Conservation (phyloP, 2,888 invertebrate species). For the Rhingia campestris region DNA sequence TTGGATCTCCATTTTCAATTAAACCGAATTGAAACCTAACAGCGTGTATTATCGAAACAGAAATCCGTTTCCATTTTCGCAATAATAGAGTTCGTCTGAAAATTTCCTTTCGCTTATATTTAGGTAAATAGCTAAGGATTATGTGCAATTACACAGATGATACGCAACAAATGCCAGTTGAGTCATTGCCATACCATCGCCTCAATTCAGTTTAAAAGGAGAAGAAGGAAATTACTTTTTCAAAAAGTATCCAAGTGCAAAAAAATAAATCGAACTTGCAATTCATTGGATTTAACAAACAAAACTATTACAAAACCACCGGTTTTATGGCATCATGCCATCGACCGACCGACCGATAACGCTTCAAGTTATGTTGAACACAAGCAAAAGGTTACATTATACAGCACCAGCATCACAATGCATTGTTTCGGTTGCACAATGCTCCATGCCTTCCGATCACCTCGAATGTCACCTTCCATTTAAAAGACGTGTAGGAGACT, state of each 20-base stretch:
- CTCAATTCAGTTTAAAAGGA: too few relatives aligned
- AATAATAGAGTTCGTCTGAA: too few relatives aligned
- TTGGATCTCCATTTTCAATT: too few relatives aligned
- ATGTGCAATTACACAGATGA: neutral
- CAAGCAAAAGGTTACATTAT: slow-evolving; percentile 13
- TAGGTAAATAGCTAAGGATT: too few relatives aligned
- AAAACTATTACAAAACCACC: slow-evolving; percentile 28
- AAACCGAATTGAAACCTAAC: too few relatives aligned
- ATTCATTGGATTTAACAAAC: slow-evolving; percentile 49
- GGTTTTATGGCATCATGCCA: slow-evolving; percentile 52
- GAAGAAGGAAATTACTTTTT: neutral
- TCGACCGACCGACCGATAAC: neutral
- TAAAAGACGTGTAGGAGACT: neutral
- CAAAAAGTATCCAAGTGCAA: slow-evolving; percentile 15
- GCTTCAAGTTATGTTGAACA: slow-evolving; percentile 5
- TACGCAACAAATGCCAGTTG: neutral
- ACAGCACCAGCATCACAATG: slow-evolving; percentile 17
- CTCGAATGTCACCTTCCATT: neutral
- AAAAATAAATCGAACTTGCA: slow-evolving; percentile 29
- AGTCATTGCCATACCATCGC: neutral
- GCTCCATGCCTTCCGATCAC: neutral
- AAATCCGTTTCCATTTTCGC: too few relatives aligned
- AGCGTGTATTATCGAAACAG: too few relatives aligned
- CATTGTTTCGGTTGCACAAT: neutral
- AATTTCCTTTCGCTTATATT: too few relatives aligned